Percentiles rank a stretch among this genome's conserved stretches.
Evolutionary conservation across 2,113 vertebrate species (phyloP).

Genomic region (Channa maculata): DNA sequence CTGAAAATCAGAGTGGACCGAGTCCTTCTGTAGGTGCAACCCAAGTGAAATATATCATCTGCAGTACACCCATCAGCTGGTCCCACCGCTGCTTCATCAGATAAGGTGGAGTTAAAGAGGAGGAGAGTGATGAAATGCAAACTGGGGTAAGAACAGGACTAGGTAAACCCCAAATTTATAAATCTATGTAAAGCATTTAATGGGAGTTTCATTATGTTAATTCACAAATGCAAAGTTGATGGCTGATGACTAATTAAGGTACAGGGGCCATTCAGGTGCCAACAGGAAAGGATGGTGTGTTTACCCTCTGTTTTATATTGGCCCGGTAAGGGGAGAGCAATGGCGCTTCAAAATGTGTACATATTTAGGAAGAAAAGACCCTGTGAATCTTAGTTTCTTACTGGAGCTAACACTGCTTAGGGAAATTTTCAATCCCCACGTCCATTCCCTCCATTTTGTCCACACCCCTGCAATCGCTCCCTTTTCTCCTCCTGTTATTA

Average conservation of each 20-base stretch:
- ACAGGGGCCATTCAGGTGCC: background rate
- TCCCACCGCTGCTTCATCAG: too few relatives aligned
- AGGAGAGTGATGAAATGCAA: too few relatives aligned
- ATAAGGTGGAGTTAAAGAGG: too few relatives aligned
- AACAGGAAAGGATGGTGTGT: background rate
- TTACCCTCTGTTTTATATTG: background rate
- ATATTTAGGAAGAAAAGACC: background rate
- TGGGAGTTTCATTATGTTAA: too few relatives aligned
- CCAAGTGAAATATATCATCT: too few relatives aligned
- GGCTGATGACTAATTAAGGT: background rate
- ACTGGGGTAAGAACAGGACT: too few relatives aligned
- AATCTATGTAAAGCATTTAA: too few relatives aligned
- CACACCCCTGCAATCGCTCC: slow-evolving; percentile 41
- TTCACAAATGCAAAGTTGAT: too few relatives aligned
- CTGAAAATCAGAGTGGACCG: too few relatives aligned
- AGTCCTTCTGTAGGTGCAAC: too few relatives aligned
- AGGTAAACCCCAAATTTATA: too few relatives aligned
- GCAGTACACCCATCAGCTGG: too few relatives aligned
- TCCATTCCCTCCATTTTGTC: slow-evolving; percentile 29
- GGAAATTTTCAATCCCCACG: background rate
- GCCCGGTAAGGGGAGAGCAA: background rate
- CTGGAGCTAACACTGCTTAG: slow-evolving; percentile 1
- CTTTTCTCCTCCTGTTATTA: slow-evolving; percentile 68
- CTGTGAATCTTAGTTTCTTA: slow-evolving; percentile 16
- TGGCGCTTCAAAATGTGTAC: background rate